Evolutionary conservation across 2,888 invertebrate species (phyloP), one percentile per base, ranked within the genome.

Genomic region (Pteria penguin): DNA sequence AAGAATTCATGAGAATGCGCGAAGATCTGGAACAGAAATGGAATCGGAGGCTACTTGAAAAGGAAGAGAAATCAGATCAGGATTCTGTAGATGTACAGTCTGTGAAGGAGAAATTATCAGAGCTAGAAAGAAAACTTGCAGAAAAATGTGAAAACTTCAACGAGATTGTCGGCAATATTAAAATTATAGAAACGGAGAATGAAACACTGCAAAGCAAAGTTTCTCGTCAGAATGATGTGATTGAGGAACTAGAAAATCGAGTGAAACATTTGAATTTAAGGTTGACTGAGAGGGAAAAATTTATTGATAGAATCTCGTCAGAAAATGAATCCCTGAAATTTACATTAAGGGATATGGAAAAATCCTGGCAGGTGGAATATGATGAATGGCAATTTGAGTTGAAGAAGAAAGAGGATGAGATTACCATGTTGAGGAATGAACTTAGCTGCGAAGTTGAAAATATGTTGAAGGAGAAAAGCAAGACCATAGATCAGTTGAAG

Each of bases 151-250:
- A 45, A 45, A 18, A 8, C 18, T 45, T 45, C 11, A 45, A 8
- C 18, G 45, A 45, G 11, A 14, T 45, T 14, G 11, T 45, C 45
- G 45, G 18, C 11, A 45, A 18, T 14, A 18, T 45, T 8, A 45
- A 60, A 8, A 24, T n/a, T 11, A 60, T 60, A 29, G 27, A 26
- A 60, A 18, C 24, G 22, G 60, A 60, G 18, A 60, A 60, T n/a
- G 52, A 68, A 32, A 62, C 65, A 33, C 61, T 79, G 4, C 74
- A 75, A 63, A 63, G 67, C 4, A 75, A 82, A 68, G 61, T 76
- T 57, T 62, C 70, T 1, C 57, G 61, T 24, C 36, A 77, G 36
- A 32, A 76, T 18, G 55, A 62, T 31, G 78, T 75, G 71, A 76
- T 75, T 55, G 52, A 54, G 18, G 61, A 58, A 3, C 57, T 81